Evolutionary conservation across 2,888 invertebrate species (phyloP).

Genomic region (Orthosia gracilis): DNA sequence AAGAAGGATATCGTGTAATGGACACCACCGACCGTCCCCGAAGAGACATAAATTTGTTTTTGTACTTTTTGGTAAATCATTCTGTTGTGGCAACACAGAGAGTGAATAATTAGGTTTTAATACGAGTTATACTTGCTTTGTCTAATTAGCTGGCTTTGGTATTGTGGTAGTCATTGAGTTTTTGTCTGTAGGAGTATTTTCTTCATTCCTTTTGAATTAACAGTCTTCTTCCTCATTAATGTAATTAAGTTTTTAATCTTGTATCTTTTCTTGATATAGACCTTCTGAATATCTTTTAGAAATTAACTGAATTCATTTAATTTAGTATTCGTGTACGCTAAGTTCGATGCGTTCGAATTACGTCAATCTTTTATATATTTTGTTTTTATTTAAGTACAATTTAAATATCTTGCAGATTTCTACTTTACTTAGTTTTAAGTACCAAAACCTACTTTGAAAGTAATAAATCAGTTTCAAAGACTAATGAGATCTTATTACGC

Average conservation of each 20-base stretch:
- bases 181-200: not conserved
- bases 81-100: conserved; percentile 77
- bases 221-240: not conserved
- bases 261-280: not conserved
- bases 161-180: not conserved
- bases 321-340: not conserved
- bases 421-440: conserved; percentile 11
- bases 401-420: not conserved
- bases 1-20: conserved; percentile 89
- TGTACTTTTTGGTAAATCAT: conserved; percentile 86
- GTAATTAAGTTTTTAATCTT: not conserved
- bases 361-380: not conserved
- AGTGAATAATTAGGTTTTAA: conserved; percentile 78
- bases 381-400: not conserved
- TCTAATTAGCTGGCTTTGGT: conserved; percentile 24
- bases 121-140: conserved; percentile 59
- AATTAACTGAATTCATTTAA: not conserved
- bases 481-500: conserved; percentile 59
- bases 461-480: conserved; percentile 58
- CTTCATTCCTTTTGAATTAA: not conserved
- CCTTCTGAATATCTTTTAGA: not conserved
- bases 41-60: conserved; percentile 88
- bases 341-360: not conserved
- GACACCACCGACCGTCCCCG: conserved; percentile 85
- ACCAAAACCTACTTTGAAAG: conserved; percentile 16